These are phyloP conservation scores for Suillia variegata DNA, from an alignment of 2,888 invertebrate species.

Conservation along the genomic window DNA sequence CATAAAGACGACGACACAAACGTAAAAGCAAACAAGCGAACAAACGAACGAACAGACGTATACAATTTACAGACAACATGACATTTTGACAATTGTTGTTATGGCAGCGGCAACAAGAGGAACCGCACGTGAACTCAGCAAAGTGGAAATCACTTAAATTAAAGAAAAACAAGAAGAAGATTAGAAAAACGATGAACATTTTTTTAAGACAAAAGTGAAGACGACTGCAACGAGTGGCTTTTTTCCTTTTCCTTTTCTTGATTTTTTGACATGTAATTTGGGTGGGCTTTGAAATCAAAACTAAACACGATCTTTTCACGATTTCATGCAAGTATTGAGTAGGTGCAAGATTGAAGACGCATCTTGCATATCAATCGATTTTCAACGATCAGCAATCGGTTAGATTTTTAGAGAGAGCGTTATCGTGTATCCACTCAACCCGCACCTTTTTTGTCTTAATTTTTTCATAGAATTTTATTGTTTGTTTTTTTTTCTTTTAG, in stretches of 20 bases:
- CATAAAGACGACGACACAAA: not conserved
- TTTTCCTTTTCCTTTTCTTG: not conserved
- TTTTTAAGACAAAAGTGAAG: not conserved
- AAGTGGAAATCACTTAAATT: not conserved
- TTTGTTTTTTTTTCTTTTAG: not conserved
- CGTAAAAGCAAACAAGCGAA: too few relatives aligned
- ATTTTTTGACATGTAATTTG: not conserved
- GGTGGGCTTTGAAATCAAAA: not conserved
- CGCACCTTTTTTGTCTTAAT: conserved; percentile 8
- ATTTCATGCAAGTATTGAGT: not conserved
- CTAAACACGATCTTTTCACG: not conserved
- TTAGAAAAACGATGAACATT: not conserved
- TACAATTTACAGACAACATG: not conserved
- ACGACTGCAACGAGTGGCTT: too few relatives aligned
- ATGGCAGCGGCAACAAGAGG: not conserved
- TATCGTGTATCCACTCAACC: not conserved
- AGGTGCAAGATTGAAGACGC: not conserved
- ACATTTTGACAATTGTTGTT: not conserved
- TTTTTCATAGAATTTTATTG: conserved; percentile 7
- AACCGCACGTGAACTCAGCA: not conserved
- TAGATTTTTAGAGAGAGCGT: not conserved
- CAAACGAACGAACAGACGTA: too few relatives aligned
- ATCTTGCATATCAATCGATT: conserved; percentile 18
- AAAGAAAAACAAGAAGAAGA: not conserved
- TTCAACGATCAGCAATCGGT: not conserved